phyloP scores from a whole-genome alignment of 2,797 vertebrate genomes.

The Avahi laniger region DNA sequence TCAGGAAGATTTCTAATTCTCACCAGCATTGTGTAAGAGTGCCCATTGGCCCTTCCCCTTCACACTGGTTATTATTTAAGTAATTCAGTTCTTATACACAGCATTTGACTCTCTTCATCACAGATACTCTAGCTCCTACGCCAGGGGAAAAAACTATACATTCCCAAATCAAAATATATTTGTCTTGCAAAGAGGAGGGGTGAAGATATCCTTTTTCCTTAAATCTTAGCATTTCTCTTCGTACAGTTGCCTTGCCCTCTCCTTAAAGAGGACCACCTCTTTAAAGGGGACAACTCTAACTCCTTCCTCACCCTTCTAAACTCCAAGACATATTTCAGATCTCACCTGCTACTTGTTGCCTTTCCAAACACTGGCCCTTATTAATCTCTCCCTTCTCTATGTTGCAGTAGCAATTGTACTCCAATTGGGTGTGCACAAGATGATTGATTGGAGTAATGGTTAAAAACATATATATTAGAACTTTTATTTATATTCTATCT shows the following conservation, averaged over 20 bases:
- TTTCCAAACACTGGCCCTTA: neutral
- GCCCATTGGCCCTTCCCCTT: neutral
- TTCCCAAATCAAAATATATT: neutral
- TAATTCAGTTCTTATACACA: neutral
- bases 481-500: neutral
- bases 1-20: neutral
- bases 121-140: neutral
- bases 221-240: neutral
- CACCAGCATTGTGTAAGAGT: neutral
- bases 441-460: neutral
- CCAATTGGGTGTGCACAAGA: neutral
- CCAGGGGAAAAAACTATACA: neutral
- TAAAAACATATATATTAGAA: neutral
- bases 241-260: neutral
- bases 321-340: neutral
- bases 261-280: neutral
- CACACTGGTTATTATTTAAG: neutral
- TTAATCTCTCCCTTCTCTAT: neutral
- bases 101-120: neutral
- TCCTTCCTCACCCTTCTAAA: neutral
- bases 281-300: neutral
- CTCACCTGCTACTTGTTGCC: neutral
- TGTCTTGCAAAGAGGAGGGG: neutral
- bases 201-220: neutral
- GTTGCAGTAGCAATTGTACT: neutral